Percentiles rank a stretch among this genome's conserved stretches.
Evolutionary conservation across 1,140 invertebrate species (phyloP).

Genomic region (Philotrypesis tridentata): DNA sequence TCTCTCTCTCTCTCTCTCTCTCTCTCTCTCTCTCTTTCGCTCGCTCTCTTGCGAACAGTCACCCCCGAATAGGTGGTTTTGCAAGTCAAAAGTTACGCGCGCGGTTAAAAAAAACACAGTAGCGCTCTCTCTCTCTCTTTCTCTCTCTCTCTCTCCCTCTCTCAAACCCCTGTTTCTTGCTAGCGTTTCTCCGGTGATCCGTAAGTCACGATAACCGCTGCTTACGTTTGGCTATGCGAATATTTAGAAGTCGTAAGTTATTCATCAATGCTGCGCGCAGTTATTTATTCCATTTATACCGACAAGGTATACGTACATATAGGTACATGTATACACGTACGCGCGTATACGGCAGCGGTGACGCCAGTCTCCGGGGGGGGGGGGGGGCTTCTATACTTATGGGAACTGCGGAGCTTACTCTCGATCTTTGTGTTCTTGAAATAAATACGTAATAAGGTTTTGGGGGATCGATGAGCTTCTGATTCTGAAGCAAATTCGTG

Average conservation of each 20-base stretch:
- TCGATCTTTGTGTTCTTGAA: not conserved
- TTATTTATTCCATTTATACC: slow-evolving; percentile 26
- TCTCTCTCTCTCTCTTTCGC: too few relatives aligned
- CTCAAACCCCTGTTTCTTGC: not conserved
- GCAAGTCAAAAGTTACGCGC: not conserved
- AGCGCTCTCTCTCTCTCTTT: too few relatives aligned
- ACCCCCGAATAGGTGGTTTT: not conserved
- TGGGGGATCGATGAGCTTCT: too few relatives aligned
- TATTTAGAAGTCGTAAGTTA: slow-evolving; percentile 9
- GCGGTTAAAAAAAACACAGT: not conserved
- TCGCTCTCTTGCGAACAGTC: not conserved
- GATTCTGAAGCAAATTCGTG: too few relatives aligned
- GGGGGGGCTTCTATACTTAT: not conserved
- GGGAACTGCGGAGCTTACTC: not conserved
- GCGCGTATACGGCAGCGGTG: not conserved
- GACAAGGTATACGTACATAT: not conserved
- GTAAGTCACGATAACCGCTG: not conserved
- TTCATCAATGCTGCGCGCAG: slow-evolving; percentile 8
- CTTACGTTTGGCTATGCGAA: slow-evolving; percentile 1
- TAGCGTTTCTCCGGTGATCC: not conserved
- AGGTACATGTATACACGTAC: too few relatives aligned
- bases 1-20: too few relatives aligned
- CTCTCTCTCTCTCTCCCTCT: too few relatives aligned
- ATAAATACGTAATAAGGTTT: not conserved
- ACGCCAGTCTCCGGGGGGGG: not conserved